Evolutionary conservation across 2,797 vertebrate species (phyloP).

Genomic region (Myotis pilosus): DNA sequence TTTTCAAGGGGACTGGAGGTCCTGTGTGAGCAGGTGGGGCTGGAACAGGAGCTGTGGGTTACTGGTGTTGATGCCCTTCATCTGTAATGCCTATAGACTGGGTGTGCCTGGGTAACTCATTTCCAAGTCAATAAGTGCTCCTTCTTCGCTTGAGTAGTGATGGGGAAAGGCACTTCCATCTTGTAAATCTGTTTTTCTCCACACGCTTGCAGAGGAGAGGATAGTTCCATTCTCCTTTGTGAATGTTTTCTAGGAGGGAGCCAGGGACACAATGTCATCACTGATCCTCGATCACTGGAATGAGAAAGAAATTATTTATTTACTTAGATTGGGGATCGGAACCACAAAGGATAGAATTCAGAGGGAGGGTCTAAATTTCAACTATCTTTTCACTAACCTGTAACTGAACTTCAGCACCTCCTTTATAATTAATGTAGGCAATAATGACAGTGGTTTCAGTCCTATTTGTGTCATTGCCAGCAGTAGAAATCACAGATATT

Average conservation of each 20-base stretch:
- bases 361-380: neutral
- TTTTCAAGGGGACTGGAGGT: constrained; percentile 29
- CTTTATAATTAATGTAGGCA: neutral
- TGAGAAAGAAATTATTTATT: neutral
- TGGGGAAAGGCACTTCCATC: neutral
- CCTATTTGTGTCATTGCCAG: neutral
- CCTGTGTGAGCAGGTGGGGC: constrained; percentile 33
- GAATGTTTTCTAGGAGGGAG: neutral
- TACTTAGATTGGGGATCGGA: neutral
- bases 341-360: neutral
- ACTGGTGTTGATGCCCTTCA: constrained; percentile 14
- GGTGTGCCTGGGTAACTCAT: neutral
- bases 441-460: neutral
- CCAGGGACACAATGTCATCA: neutral
- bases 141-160: neutral
- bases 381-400: neutral
- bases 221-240: neutral
- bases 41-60: neutral
- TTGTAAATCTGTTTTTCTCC: constrained; percentile 11
- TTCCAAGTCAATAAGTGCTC: constrained; percentile 35
- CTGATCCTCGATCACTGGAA: neutral
- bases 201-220: neutral
- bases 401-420: neutral
- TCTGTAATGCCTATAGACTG: neutral
- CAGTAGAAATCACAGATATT: neutral